Conservation (phyloP, 2,888 invertebrate species). For the Brenthis daphne region DNA sequence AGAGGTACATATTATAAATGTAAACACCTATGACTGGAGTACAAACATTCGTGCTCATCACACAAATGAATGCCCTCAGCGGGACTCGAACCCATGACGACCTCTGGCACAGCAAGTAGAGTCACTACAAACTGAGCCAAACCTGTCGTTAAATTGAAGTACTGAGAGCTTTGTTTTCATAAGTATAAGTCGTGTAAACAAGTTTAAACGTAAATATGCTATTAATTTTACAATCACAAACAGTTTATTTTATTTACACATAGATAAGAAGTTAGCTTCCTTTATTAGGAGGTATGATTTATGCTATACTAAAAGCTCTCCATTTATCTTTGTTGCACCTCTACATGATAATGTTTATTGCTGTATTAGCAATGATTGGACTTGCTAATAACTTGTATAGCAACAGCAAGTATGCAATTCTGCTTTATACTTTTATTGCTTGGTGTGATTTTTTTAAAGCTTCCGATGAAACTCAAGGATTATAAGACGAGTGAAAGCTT, state of each 20-base stretch:
- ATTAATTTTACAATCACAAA: not conserved
- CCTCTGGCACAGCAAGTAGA: too few species aligned
- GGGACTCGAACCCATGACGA: too few species aligned
- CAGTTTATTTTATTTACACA: not conserved
- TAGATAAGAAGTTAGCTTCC: slow-evolving; percentile 17
- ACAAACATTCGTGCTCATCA: too few species aligned
- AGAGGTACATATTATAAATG: too few species aligned
- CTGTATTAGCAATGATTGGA: slow-evolving; percentile 23
- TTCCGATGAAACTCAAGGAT: too few species aligned
- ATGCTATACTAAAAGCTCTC: slow-evolving; percentile 23
- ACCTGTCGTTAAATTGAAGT: too few species aligned
- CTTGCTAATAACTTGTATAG: slow-evolving; percentile 13
- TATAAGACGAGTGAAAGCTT: too few species aligned
- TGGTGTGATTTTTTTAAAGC: not conserved
- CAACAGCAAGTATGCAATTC: not conserved
- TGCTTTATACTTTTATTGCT: not conserved
- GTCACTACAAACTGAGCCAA: too few species aligned
- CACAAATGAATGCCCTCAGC: too few species aligned
- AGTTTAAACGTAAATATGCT: not conserved
- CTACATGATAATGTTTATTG: slow-evolving; percentile 32
- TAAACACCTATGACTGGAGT: too few species aligned
- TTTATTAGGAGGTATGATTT: slow-evolving; percentile 31
- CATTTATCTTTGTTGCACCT: slow-evolving; percentile 38
- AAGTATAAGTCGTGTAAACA: too few species aligned
- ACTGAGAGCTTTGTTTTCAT: too few species aligned